Evolutionary conservation across 2,113 vertebrate species (phyloP).

Genomic region (Ardeotis arabs): DNA sequence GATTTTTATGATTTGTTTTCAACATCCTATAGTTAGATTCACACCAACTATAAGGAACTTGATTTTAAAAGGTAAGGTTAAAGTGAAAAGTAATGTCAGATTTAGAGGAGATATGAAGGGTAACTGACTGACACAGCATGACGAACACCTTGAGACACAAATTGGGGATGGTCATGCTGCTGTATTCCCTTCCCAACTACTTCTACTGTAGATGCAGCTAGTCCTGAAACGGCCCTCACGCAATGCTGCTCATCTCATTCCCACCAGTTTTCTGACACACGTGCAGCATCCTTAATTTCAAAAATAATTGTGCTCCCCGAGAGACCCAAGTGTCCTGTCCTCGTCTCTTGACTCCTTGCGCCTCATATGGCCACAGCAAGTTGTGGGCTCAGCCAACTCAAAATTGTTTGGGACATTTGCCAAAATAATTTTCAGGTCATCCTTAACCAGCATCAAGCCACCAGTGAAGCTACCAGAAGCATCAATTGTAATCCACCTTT

Average conservation of each 20-base stretch:
- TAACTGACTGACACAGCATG: background rate
- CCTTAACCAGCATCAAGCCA: background rate
- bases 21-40: background rate
- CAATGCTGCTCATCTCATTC: background rate
- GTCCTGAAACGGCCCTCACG: background rate
- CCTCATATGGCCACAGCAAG: background rate
- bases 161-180: background rate
- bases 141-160: background rate
- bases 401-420: fast-evolving
- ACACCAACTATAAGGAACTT: background rate
- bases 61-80: background rate
- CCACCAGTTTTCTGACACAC: background rate
- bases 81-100: background rate
- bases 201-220: background rate
- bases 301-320: background rate
- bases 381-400: background rate
- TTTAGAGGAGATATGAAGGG: background rate
- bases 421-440: background rate
- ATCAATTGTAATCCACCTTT: background rate
- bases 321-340: fast-evolving
- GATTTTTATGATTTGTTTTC: background rate
- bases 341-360: background rate
- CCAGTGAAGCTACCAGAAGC: background rate
- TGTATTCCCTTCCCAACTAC: background rate
- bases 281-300: background rate